phyloP scores from a whole-genome alignment of 1,140 invertebrate genomes.

The Tribolium castaneum region DNA sequence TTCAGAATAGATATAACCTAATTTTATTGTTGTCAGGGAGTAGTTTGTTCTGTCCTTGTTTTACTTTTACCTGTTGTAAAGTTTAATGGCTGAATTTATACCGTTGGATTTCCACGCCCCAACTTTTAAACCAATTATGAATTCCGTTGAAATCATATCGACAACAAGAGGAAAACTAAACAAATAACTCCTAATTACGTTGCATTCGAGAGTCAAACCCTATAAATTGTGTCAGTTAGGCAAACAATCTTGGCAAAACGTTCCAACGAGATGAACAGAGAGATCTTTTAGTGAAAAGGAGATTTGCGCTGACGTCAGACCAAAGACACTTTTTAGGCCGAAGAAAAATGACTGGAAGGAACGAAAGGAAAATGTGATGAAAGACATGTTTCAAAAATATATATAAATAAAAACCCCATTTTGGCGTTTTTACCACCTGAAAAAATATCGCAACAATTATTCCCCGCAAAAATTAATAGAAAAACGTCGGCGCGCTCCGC shows the following conservation, averaged over 20 bases:
- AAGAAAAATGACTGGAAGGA: slow-evolving; percentile 7
- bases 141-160: slow-evolving; percentile 28
- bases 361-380: slow-evolving; percentile 16
- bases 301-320: not conserved
- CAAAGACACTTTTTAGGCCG: slow-evolving; percentile 13
- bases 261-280: slow-evolving; percentile 1
- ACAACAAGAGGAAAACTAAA: slow-evolving; percentile 30
- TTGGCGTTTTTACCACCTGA: not conserved
- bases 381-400: slow-evolving; percentile 12
- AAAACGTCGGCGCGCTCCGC: no score
- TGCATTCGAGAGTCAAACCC: slow-evolving; percentile 9
- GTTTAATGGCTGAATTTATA: slow-evolving; percentile 30
- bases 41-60: slow-evolving; percentile 11
- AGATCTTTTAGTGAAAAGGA: not conserved
- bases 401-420: not conserved
- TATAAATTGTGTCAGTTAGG: slow-evolving; percentile 7
- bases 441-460: not conserved
- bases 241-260: not conserved
- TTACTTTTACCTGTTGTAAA: slow-evolving; percentile 24
- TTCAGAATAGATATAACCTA: not conserved
- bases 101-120: not conserved
- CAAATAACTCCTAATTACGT: slow-evolving; percentile 24
- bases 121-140: slow-evolving; percentile 29
- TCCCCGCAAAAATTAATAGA: no score
- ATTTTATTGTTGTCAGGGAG: slow-evolving; percentile 12